These are phyloP conservation scores for Sapayoa aenigma DNA, from an alignment of 2,113 vertebrate genomes.

Conservation along the genomic window DNA sequence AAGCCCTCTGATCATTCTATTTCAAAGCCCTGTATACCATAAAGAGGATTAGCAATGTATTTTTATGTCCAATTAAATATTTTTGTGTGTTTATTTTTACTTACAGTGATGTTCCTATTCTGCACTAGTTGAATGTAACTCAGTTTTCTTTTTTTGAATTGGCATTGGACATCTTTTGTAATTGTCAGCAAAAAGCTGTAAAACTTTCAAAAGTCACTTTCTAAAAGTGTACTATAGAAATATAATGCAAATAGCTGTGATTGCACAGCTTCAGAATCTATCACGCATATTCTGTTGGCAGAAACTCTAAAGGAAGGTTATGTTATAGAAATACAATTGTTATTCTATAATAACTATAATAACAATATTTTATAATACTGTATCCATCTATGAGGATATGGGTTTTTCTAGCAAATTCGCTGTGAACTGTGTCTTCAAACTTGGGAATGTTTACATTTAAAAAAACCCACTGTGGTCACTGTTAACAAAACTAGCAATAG, in stretches of 20 bases:
- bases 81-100: neutral
- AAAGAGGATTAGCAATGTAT: neutral
- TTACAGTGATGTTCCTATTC: neutral
- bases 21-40: neutral
- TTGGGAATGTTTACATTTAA: conserved; percentile 37
- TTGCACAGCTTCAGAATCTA: neutral
- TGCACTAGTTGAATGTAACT: neutral
- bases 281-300: neutral
- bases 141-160: neutral
- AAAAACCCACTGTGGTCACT: neutral
- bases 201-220: neutral
- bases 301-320: neutral
- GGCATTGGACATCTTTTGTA: neutral
- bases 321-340: neutral
- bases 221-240: neutral
- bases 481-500: conserved; percentile 45
- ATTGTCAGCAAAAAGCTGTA: neutral
- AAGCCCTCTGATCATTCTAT: neutral
- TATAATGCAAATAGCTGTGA: neutral
- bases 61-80: neutral
- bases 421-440: neutral
- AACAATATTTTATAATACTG: no score
- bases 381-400: neutral
- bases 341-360: no score
- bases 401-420: neutral